phyloP scores from a whole-genome alignment of 1,140 invertebrate genomes.

The Periplaneta americana region DNA sequence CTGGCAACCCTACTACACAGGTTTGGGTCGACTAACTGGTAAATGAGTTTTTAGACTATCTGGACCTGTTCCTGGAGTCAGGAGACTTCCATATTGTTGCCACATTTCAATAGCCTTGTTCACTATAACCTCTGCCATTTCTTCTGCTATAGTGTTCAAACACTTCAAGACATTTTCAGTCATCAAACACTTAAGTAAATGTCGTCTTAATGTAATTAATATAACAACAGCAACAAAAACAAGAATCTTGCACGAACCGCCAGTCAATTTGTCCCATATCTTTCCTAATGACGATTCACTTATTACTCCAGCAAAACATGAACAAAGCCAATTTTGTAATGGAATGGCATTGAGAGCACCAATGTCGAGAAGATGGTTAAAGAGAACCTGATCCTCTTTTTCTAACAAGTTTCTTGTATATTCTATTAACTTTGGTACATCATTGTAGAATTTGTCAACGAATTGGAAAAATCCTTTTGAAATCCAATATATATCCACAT shows the following conservation, averaged over 20 bases:
- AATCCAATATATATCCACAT: slow-evolving; percentile 40
- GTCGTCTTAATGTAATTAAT: slow-evolving; percentile 59
- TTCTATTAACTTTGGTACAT: slow-evolving; percentile 23
- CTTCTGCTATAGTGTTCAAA: slow-evolving; percentile 65
- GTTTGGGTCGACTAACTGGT: not conserved
- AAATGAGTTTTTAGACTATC: slow-evolving; percentile 7
- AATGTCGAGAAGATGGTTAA: slow-evolving; percentile 7
- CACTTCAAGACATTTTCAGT: slow-evolving; percentile 53
- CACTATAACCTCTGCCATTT: slow-evolving; percentile 67
- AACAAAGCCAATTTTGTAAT: slow-evolving; percentile 59
- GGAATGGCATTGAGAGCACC: slow-evolving; percentile 5
- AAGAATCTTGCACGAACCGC: slow-evolving; percentile 75
- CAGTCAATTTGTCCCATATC: slow-evolving; percentile 86
- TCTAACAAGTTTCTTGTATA: slow-evolving; percentile 27
- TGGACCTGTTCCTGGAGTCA: slow-evolving; percentile 2
- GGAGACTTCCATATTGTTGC: slow-evolving; percentile 51
- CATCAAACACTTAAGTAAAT: slow-evolving; percentile 54
- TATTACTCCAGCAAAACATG: slow-evolving; percentile 72
- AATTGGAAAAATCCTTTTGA: slow-evolving; percentile 36
- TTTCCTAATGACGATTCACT: slow-evolving; percentile 70
- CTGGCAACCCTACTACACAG: too few species aligned
- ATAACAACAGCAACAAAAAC: slow-evolving; percentile 70
- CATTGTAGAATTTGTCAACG: slow-evolving; percentile 26
- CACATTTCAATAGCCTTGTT: slow-evolving; percentile 74
- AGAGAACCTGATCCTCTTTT: slow-evolving; percentile 31